Percentiles rank a stretch among this genome's conserved stretches.
Conservation (phyloP, 92 coral and sea anemone species). For the Metridium senile region DNA sequence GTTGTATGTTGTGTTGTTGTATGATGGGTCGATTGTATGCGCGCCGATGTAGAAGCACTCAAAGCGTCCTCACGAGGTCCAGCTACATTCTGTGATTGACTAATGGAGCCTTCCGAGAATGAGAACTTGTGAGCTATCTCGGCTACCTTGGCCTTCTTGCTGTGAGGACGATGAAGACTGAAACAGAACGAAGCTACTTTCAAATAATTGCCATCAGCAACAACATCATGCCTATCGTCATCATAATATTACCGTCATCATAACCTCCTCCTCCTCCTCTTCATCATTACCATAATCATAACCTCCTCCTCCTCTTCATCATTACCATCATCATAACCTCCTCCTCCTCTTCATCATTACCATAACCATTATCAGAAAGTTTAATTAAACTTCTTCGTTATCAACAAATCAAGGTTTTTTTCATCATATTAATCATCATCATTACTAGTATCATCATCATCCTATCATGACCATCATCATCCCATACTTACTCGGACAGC, state of each 20-base stretch:
- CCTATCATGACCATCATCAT: not conserved
- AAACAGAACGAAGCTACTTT: not conserved
- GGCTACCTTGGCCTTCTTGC: constrained; percentile 68
- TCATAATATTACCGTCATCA: not conserved
- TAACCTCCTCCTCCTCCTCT: not conserved
- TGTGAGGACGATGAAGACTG: constrained; percentile 84
- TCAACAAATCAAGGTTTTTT: not conserved
- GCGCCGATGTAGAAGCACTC: constrained; percentile 70
- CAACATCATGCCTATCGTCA: no score
- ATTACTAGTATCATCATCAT: not conserved
- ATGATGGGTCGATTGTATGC: constrained; percentile 45
- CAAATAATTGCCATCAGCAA: no score
- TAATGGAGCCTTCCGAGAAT: constrained; percentile 57
- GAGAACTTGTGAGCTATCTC: constrained; percentile 90
- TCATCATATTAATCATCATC: not conserved
- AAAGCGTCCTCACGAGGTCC: constrained; percentile 76
- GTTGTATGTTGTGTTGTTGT: no score
- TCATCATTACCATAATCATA: not conserved
- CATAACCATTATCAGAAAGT: not conserved
- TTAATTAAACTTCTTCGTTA: not conserved
- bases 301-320: not conserved
- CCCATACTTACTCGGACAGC: constrained; percentile 64
- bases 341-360: not conserved
- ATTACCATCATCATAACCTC: not conserved
- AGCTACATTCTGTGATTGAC: constrained; percentile 18